Conservation (phyloP, 2,888 invertebrate species). For the Eilema griseolum region DNA sequence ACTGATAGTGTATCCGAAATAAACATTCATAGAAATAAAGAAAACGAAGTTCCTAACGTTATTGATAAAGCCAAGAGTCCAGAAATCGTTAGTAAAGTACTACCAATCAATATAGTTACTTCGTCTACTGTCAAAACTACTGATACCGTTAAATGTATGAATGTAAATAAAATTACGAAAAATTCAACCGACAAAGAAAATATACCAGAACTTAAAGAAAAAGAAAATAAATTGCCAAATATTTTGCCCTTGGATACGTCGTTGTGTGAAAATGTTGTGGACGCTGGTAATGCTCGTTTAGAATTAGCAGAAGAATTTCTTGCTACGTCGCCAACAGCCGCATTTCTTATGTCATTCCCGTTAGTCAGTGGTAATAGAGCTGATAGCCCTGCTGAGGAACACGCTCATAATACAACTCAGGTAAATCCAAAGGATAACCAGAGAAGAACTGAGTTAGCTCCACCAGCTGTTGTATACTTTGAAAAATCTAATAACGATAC, state of each 20-base stretch:
- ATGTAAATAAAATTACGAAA: slow-evolving; percentile 55
- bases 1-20: slow-evolving; percentile 35
- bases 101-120: slow-evolving; percentile 18
- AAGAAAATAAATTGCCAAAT: slow-evolving; percentile 73
- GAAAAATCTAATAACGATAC: slow-evolving; percentile 62
- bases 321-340: slow-evolving; percentile 91
- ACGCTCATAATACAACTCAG: slow-evolving; percentile 55
- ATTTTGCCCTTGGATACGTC: slow-evolving; percentile 72
- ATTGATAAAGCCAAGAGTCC: slow-evolving; percentile 31
- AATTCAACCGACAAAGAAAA: slow-evolving; percentile 49
- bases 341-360: slow-evolving; percentile 92
- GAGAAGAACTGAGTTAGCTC: slow-evolving; percentile 60
- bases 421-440: slow-evolving; percentile 60
- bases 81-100: slow-evolving; percentile 27
- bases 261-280: slow-evolving; percentile 77
- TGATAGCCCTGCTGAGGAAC: slow-evolving; percentile 81
- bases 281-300: slow-evolving; percentile 86
- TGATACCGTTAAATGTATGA: slow-evolving; percentile 38
- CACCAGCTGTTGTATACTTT: slow-evolving; percentile 60
- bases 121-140: slow-evolving; percentile 34
- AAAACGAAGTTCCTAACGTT: slow-evolving; percentile 25
- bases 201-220: slow-evolving; percentile 63
- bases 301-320: slow-evolving; percentile 86
- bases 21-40: slow-evolving; percentile 31
- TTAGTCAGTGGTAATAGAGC: slow-evolving; percentile 88